Base-by-base conservation (phyloP, 2,888 invertebrate genomes). In the Carcina quercana region DNA sequence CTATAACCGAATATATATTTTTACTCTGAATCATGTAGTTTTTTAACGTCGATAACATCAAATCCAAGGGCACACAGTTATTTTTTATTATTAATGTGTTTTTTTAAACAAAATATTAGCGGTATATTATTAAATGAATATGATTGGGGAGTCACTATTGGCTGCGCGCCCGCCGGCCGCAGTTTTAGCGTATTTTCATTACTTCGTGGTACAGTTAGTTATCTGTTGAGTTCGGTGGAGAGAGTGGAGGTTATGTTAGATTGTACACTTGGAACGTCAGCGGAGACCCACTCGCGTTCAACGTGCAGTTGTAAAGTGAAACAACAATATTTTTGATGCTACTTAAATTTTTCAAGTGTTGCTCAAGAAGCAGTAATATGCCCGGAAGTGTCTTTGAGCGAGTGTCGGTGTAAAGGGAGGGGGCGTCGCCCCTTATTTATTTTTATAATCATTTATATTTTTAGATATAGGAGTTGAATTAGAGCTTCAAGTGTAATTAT, bases 391-490 rank as follows among this genome's bases (percentile, higher is more conserved):
- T 54, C 53, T 50, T 42, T 34, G 51, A 49, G 45, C 43, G 52
- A 50, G 51, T 32, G 37, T 50, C 47, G 56, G 58, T 66, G 57
- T 56, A 57, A 48, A 64, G 69, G 68, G 64, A 59, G 66, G 65
- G 71, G 61, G 61, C 53, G 51, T 45, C 49, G 58, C 64, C 73
- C 72, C 76, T 70, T 79, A 79, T 80, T 80, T 82, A 79, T 82
- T 82, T 80, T 82, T 79, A 72, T 82, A 80, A 79, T 75, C 78
- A 70, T 79, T 79, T 76, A 76, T 79, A 76, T 70, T 66, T n/a
- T 53, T 79, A 79, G 72, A 60, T 65, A 52, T 75, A 75, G 70
- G 67, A 63, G 62, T 66, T 39, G 53, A 50, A 43, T 54, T 65
- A 66, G 60, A 64, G 59, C 64, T 69, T 58, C 61, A 60, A 69